phyloP scores from a whole-genome alignment of 2,888 invertebrate genomes.

The Cancer borealis region DNA sequence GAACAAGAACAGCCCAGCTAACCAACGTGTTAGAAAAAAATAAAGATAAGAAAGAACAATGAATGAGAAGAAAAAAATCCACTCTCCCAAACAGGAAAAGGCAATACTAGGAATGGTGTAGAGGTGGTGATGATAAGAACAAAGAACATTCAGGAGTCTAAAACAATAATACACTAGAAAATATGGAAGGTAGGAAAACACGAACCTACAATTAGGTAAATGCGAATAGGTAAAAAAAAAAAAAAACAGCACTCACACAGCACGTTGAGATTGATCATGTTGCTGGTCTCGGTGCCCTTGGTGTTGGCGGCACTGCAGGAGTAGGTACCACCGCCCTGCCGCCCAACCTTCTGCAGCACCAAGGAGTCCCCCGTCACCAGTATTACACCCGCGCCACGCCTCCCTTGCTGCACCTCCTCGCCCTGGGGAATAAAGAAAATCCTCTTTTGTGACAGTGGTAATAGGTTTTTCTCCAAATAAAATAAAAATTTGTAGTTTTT shows the following conservation, averaged over 20 bases:
- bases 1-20: too few species aligned
- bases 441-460: background rate
- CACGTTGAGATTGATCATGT: conserved; percentile 56
- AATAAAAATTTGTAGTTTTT: background rate
- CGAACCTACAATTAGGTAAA: too few species aligned
- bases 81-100: too few species aligned
- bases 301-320: conserved; percentile 70
- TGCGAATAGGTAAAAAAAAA: background rate
- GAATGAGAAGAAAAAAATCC: too few species aligned
- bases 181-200: too few species aligned
- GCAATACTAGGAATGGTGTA: too few species aligned
- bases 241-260: conserved; percentile 55
- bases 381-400: conserved; percentile 37
- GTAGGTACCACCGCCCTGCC: conserved; percentile 58
- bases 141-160: too few species aligned
- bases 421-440: background rate
- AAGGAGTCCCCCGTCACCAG: conserved; percentile 66
- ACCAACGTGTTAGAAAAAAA: too few species aligned
- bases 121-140: too few species aligned
- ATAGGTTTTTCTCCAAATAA: background rate
- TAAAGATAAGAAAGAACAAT: too few species aligned
- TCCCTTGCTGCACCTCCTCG: conserved; percentile 11
- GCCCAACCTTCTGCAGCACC: conserved; percentile 68
- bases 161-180: too few species aligned
- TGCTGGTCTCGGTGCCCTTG: conserved; percentile 61